A percentile compares a stretch with the other conserved stretches of the same genome.
phyloP scores from a whole-genome alignment of 2,797 vertebrate species.

The Melanotaenia boesemani region DNA sequence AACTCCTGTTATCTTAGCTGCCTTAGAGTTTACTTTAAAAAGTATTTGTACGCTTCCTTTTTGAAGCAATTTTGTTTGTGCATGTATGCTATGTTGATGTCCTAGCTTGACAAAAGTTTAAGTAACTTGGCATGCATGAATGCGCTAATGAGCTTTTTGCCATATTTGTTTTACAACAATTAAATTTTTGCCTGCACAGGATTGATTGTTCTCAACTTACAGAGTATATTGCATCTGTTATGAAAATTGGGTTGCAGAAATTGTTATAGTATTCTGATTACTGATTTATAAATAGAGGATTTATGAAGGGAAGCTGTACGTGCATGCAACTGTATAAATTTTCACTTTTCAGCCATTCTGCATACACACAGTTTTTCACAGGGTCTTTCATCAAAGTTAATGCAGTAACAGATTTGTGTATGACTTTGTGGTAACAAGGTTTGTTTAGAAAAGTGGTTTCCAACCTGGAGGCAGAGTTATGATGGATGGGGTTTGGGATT shows the following conservation, averaged over 20 bases:
- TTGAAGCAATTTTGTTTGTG: neutral
- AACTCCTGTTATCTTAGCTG: constrained; percentile 2
- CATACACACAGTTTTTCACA: too few species aligned
- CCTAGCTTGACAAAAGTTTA: neutral
- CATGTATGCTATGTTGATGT: neutral
- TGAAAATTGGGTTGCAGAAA: too few species aligned
- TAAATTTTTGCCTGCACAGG: neutral
- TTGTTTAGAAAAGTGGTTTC: constrained; percentile 6
- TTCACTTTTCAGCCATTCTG: too few species aligned
- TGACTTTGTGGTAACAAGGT: constrained; percentile 31
- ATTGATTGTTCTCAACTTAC: neutral
- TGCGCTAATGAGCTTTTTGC: too few species aligned
- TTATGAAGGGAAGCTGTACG: neutral
- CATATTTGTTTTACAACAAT: too few species aligned
- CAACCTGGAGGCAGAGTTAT: too few species aligned
- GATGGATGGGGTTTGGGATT: too few species aligned
- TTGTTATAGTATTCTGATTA: neutral
- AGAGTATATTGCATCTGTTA: neutral
- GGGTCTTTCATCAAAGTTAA: too few species aligned
- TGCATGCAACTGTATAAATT: neutral
- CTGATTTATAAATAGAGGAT: too few species aligned
- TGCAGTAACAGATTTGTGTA: neutral
- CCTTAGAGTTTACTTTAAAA: neutral
- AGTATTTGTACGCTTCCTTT: neutral
- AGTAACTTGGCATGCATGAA: too few species aligned